phyloP scores from a whole-genome alignment of 2,113 vertebrate species.

The Tichodroma muraria region DNA sequence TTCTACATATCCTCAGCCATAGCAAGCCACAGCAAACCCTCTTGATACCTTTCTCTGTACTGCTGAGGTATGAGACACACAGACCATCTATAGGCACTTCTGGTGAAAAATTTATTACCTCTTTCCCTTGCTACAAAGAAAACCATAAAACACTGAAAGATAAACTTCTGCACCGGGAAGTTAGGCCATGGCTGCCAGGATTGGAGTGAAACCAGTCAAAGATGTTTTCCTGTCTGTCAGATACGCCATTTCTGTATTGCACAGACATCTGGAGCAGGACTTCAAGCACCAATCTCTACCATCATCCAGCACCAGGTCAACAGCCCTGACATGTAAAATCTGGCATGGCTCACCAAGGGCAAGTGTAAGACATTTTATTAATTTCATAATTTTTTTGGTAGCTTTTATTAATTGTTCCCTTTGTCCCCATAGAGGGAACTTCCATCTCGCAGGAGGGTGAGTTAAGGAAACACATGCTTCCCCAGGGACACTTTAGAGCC shows the following conservation, averaged over 20 bases:
- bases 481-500: neutral
- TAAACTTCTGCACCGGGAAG: neutral
- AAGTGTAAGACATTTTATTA: neutral
- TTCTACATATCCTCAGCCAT: neutral
- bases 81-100: neutral
- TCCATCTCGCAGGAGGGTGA: neutral
- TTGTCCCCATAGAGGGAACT: neutral
- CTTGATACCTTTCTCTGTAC: neutral
- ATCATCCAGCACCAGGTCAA: neutral
- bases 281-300: neutral
- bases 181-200: neutral
- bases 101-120: neutral
- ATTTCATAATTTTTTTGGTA: neutral
- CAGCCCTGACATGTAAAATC: neutral
- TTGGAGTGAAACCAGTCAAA: neutral
- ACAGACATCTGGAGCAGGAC: neutral
- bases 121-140: neutral
- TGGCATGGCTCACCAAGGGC: neutral
- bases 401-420: neutral
- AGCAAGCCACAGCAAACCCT: neutral
- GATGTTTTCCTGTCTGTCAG: neutral
- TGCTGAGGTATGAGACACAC: neutral
- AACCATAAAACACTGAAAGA: neutral
- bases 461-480: neutral
- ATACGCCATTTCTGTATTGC: neutral